Evolutionary conservation across 2,113 vertebrate genomes (phyloP).

Genomic region (Tenebrosternarchus preto): DNA sequence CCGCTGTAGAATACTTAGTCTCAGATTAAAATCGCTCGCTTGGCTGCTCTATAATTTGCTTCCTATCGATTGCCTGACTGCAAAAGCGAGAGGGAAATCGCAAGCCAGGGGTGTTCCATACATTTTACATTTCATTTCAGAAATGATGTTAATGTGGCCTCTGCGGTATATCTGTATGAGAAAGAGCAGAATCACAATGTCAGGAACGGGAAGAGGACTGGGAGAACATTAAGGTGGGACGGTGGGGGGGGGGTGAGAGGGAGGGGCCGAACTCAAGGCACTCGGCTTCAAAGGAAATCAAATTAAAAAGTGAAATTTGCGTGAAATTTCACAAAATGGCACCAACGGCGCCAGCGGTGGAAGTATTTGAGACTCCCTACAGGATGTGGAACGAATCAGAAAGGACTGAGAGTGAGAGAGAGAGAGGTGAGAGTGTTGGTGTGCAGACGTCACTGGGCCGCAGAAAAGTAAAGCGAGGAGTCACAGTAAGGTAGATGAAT

Average conservation of each 20-base stretch:
- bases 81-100: slow-evolving; percentile 57
- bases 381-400: background rate
- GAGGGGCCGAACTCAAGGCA: too few relatives aligned
- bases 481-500: slow-evolving; percentile 46
- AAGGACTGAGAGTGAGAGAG: background rate
- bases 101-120: slow-evolving; percentile 71
- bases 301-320: background rate
- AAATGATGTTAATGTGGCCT: slow-evolving; percentile 56
- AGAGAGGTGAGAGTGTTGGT: background rate
- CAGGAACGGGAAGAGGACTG: background rate
- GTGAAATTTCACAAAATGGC: background rate
- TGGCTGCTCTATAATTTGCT: slow-evolving; percentile 74
- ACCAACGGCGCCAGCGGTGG: background rate
- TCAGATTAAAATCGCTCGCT: slow-evolving; percentile 81
- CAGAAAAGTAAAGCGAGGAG: too few relatives aligned
- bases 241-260: background rate
- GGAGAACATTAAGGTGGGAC: background rate
- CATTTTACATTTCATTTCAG: slow-evolving; percentile 66
- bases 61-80: slow-evolving; percentile 74
- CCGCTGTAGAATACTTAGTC: slow-evolving; percentile 82
- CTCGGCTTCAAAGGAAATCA: background rate
- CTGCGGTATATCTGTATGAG: slow-evolving; percentile 47
- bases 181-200: background rate
- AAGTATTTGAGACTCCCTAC: background rate
- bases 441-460: background rate